phyloP scores from a whole-genome alignment of 2,113 vertebrate species.

The Carassius auratus region DNA sequence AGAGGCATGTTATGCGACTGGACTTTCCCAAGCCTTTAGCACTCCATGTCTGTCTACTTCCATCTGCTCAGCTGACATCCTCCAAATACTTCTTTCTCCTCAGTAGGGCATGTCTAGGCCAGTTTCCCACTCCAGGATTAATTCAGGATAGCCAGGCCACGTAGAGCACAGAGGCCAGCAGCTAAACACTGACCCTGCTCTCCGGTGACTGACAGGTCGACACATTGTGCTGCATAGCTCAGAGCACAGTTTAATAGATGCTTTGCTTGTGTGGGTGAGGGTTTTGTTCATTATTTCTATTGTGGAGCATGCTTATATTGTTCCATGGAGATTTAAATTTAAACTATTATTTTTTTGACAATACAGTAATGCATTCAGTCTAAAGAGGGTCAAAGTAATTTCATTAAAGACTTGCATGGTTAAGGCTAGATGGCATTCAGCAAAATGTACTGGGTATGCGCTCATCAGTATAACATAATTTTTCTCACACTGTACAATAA shows the following conservation, averaged over 20 bases:
- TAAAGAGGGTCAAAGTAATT: conserved; percentile 20
- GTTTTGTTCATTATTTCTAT: not conserved
- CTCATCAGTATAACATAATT: no score
- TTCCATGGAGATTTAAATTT: not conserved
- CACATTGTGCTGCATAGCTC: conserved; percentile 22
- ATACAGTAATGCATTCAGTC: not conserved
- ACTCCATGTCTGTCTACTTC: conserved; percentile 30
- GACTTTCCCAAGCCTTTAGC: conserved; percentile 23
- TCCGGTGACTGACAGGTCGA: conserved; percentile 6
- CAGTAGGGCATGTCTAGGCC: conserved; percentile 18
- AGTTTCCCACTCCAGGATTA: not conserved
- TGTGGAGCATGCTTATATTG: not conserved
- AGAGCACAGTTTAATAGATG: conserved; percentile 12
- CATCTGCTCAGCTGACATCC: conserved; percentile 37
- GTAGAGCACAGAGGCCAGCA: not conserved
- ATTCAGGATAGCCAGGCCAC: not conserved
- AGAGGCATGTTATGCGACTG: conserved; percentile 30
- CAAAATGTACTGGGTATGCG: no score
- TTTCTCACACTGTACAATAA: no score
- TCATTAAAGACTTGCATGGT: conserved; percentile 1
- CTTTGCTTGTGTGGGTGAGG: not conserved
- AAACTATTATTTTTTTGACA: not conserved
- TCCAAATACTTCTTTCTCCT: not conserved
- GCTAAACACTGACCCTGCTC: not conserved
- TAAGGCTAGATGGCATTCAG: no score